These are phyloP conservation scores for Staurois parvus DNA, from an alignment of 2,797 vertebrate genomes.

Conservation along the genomic window DNA sequence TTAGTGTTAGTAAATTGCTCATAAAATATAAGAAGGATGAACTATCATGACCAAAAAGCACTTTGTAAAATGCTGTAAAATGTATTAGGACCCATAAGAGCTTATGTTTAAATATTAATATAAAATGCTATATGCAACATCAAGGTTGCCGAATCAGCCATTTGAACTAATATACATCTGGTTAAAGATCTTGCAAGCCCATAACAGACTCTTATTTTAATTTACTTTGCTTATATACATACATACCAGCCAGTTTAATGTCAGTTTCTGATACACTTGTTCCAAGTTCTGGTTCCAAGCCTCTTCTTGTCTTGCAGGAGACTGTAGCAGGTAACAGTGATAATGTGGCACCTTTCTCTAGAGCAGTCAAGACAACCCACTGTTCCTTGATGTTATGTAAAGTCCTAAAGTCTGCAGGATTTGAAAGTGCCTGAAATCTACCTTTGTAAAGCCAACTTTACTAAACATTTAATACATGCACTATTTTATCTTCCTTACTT, in stretches of 20 bases:
- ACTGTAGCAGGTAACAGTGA: too few relatives aligned
- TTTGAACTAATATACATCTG: not conserved
- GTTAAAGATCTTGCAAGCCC: not conserved
- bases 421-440: too few relatives aligned
- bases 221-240: not conserved
- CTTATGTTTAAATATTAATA: not conserved
- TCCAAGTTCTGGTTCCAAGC: too few relatives aligned
- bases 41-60: not conserved
- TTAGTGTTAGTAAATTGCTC: not conserved
- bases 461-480: too few relatives aligned
- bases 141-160: not conserved
- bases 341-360: too few relatives aligned
- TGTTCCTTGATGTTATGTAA: too few relatives aligned
- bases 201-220: not conserved
- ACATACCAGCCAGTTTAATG: not conserved
- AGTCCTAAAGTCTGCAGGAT: too few relatives aligned
- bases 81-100: not conserved
- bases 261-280: too few relatives aligned
- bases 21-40: not conserved
- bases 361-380: too few relatives aligned
- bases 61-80: not conserved
- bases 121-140: not conserved
- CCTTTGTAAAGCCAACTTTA: too few relatives aligned
- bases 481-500: too few relatives aligned
- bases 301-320: too few relatives aligned